These are phyloP conservation scores for Noctua comes DNA, from an alignment of 2,888 invertebrate species.

Conservation along the genomic window DNA sequence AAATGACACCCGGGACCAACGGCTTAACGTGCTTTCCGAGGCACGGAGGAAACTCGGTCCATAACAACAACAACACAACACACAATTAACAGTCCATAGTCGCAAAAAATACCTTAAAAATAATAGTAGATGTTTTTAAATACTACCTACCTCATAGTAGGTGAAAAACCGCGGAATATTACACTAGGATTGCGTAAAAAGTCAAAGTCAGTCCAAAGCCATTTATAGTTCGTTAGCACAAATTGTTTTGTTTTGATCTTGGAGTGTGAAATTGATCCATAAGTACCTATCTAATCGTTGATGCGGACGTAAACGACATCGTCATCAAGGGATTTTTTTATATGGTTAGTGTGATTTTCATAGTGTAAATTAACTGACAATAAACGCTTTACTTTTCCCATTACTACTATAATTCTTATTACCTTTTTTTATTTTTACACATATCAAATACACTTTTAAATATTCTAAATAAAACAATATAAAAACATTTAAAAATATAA, in stretches of 20 bases:
- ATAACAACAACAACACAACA: too few relatives aligned
- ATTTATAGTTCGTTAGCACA: background rate
- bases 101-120: background rate
- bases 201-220: background rate
- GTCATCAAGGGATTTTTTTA: too few relatives aligned
- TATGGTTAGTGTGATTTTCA: background rate
- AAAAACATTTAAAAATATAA: too few relatives aligned
- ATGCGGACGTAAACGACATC: background rate
- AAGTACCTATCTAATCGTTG: background rate
- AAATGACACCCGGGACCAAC: too few relatives aligned
- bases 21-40: too few relatives aligned
- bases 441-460: too few relatives aligned
- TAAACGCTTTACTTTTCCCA: background rate
- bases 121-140: background rate
- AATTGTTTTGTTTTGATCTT: slow-evolving; percentile 24
- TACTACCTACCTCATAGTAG: background rate
- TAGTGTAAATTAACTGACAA: background rate
- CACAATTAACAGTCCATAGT: too few relatives aligned
- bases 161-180: background rate
- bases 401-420: too few relatives aligned
- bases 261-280: background rate
- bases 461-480: too few relatives aligned
- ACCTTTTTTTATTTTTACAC: too few relatives aligned
- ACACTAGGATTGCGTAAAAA: slow-evolving; percentile 6
- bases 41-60: too few relatives aligned